A percentile compares a stretch with the other conserved stretches of the same genome.
Evolutionary conservation across 1,140 invertebrate species (phyloP).

Genomic region (Diploscapter pachys): DNA sequence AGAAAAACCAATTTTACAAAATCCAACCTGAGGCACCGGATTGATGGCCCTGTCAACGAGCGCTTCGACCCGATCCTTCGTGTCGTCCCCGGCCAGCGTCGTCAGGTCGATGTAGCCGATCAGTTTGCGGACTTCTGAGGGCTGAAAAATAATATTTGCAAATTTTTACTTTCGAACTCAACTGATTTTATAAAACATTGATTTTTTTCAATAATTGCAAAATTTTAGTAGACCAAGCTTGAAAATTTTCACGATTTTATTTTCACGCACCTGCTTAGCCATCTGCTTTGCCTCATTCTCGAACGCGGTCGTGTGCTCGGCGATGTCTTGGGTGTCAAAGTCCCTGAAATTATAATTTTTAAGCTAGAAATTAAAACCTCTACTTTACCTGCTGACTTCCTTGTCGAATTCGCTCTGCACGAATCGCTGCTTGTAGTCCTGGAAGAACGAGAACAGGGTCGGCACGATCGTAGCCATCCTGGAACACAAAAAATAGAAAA

Average conservation of each 20-base stretch:
- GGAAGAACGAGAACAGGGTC: conserved; percentile 18
- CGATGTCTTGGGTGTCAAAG: conserved; percentile 18
- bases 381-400: not conserved
- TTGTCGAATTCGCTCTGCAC: conserved; percentile 6
- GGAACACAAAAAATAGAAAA: conserved; percentile 20
- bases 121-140: conserved; percentile 37
- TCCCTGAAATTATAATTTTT: not conserved
- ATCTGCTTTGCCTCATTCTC: conserved; percentile 26
- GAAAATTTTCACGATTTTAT: too few relatives aligned
- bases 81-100: conserved; percentile 83
- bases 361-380: too few relatives aligned
- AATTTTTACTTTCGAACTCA: conserved; percentile 4
- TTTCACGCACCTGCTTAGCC: not conserved
- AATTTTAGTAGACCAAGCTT: conserved; percentile 22
- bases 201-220: conserved; percentile 2
- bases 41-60: conserved; percentile 75
- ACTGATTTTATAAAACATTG: conserved; percentile 7
- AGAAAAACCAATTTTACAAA: conserved; percentile 59
- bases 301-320: conserved; percentile 9
- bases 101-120: conserved; percentile 85
- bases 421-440: conserved; percentile 8
- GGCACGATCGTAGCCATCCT: conserved; percentile 19
- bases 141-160: conserved; percentile 1
- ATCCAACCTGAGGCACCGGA: conserved; percentile 61
- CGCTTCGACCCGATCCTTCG: conserved; percentile 72